Evolutionary conservation across 2,113 vertebrate species (phyloP).

Genomic region (Gnathonemus echidnorhynchus): DNA sequence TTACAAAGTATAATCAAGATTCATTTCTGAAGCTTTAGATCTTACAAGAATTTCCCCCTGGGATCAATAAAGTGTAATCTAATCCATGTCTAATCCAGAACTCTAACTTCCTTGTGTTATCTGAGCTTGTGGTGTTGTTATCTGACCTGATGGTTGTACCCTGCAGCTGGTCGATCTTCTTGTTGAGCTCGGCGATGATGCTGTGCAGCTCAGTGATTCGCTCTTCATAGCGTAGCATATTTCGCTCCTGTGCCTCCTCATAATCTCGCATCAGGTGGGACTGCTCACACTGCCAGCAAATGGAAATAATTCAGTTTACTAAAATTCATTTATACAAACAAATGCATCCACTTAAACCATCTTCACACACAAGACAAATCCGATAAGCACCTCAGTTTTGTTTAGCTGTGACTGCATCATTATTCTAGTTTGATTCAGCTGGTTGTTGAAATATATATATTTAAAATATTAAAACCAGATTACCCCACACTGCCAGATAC

Average conservation of each 20-base stretch:
- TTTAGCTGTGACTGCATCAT: neutral
- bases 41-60: neutral
- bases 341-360: neutral
- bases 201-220: conserved; percentile 79
- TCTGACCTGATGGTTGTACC: conserved; percentile 68
- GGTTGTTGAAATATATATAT: neutral
- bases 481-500: neutral
- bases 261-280: conserved; percentile 77
- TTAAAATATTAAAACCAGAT: neutral
- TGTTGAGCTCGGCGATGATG: conserved; percentile 79
- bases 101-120: neutral
- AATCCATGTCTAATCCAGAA: neutral
- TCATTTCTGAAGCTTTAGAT: neutral
- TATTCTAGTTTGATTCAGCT: neutral
- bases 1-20: neutral
- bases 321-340: neutral
- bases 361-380: neutral
- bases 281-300: conserved; percentile 65
- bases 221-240: conserved; percentile 71
- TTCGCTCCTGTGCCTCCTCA: conserved; percentile 74
- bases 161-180: conserved; percentile 76
- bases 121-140: neutral
- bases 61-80: neutral
- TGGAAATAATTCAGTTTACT: neutral
- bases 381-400: neutral